Conservation (phyloP, 2,888 invertebrate genomes). For the Furcula furcula region DNA sequence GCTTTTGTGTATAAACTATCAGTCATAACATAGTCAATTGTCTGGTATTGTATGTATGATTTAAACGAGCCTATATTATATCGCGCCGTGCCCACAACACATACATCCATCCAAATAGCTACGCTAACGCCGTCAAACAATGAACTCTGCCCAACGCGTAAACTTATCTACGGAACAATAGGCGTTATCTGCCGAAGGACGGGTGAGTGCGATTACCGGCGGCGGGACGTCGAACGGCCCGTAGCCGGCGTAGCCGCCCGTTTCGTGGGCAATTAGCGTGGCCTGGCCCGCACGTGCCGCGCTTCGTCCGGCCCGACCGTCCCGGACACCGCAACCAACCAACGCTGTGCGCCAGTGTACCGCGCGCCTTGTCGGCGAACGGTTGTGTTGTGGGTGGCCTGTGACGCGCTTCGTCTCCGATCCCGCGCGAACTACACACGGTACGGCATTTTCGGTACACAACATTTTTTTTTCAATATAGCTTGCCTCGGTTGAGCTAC, state of each 20-base stretch:
- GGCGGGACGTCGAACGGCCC: conserved; percentile 6
- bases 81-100: no score
- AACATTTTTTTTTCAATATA: conserved; percentile 25
- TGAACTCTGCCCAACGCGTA: conserved; percentile 1
- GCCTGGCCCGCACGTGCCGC: conserved; percentile 64
- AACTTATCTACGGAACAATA: conserved; percentile 43
- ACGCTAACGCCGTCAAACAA: background rate
- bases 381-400: conserved; percentile 46
- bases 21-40: no score
- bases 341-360: conserved; percentile 55
- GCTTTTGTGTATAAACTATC: no score
- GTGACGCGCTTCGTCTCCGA: conserved; percentile 25
- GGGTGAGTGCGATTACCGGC: conserved; percentile 44
- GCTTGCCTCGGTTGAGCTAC: conserved; percentile 24
- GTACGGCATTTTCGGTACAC: conserved; percentile 29
- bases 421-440: conserved; percentile 35
- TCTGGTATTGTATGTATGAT: no score
- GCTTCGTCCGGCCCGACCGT: conserved; percentile 22
- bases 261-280: conserved; percentile 79
- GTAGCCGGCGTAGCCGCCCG: conserved; percentile 51
- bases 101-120: no score
- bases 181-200: conserved; percentile 51
- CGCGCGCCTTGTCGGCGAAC: conserved; percentile 73
- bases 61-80: no score
- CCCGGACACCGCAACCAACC: conserved; percentile 24